Evolutionary conservation across 2,797 vertebrate genomes (phyloP), one percentile per base, ranked within the genome.

Genomic region (Molossus alvarezi): DNA sequence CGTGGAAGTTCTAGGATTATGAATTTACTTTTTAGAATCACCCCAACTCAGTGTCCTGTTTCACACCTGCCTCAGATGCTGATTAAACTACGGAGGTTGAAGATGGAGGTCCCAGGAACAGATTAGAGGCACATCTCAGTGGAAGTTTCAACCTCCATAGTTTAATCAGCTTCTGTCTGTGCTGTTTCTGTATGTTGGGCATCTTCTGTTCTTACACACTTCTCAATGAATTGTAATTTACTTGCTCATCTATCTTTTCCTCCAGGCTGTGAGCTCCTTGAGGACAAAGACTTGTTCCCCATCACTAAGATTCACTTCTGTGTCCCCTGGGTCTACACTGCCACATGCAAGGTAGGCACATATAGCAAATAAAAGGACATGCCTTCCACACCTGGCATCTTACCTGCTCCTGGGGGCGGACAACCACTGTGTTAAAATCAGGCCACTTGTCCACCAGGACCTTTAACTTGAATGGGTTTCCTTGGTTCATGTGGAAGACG

Each of bases 361-460:
- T 1, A 57, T 0, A 53, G 82, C 23, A 41, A 60, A 69, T 0
- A 45, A 25, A 84, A 33, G 5, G 4, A 5, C 55, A 23, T n/a
- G 65, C 71, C n/a, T 45, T 77, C 25, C 23, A 67, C 10, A 2
- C 12, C 6, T 17, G 27, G 53, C 17, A 51, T 2, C 88, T 95
- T 94, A 97, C 96, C 94, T 97, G 81, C 65, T 96, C 94, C 53
- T 76, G 83, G 64, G 96, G 97, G 37, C 94, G 88, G 29, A 97
- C 33, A 21, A 97, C 90, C 29, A 97, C 96, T 12, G 97, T 97
- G 3, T 71, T 96, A 76, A 97, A 97, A 80, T 96, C 90, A 80
- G 97, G 97, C 97, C 97, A 97, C 58, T 95, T 97, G 90, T 97
- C 97, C 6, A 97, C 97, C 20, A 97, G 3, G 9, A 82, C 97